Evolutionary conservation across 1,140 invertebrate genomes (phyloP).

Genomic region (Drosophila guanche): DNA sequence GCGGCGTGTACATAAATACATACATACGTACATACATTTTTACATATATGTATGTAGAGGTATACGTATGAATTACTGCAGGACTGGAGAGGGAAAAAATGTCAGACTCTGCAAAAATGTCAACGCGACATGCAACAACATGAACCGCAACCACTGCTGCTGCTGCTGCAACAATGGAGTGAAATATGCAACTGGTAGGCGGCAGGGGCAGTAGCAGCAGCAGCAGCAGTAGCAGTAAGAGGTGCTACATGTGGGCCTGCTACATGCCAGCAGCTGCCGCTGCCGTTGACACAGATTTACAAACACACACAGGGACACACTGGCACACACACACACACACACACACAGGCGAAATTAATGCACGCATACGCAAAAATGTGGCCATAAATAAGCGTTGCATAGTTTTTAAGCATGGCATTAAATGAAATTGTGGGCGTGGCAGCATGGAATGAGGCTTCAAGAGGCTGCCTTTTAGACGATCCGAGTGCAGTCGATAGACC

Average conservation of each 20-base stretch:
- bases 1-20: background rate
- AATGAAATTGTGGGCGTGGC: slow-evolving; percentile 47
- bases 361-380: slow-evolving; percentile 61
- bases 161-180: slow-evolving; percentile 29
- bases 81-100: slow-evolving; percentile 27
- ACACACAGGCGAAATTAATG: too few relatives aligned
- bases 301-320: slow-evolving; percentile 16
- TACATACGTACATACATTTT: background rate
- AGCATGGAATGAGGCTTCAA: slow-evolving; percentile 18
- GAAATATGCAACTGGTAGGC: slow-evolving; percentile 68
- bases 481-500: slow-evolving; percentile 55
- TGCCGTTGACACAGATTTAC: slow-evolving; percentile 75
- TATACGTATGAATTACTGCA: slow-evolving; percentile 50
- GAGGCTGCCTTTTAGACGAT: slow-evolving; percentile 58
- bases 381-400: slow-evolving; percentile 73
- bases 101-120: slow-evolving; percentile 68
- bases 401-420: slow-evolving; percentile 71
- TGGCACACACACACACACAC: slow-evolving; percentile 5
- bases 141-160: slow-evolving; percentile 54
- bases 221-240: background rate
- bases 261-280: slow-evolving; percentile 32
- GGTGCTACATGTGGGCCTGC: slow-evolving; percentile 10
- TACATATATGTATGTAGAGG: background rate
- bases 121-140: slow-evolving; percentile 76
- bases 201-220: slow-evolving; percentile 13